phyloP scores from a whole-genome alignment of 2,797 vertebrate species.

The Catamblyrhynchus diadema region DNA sequence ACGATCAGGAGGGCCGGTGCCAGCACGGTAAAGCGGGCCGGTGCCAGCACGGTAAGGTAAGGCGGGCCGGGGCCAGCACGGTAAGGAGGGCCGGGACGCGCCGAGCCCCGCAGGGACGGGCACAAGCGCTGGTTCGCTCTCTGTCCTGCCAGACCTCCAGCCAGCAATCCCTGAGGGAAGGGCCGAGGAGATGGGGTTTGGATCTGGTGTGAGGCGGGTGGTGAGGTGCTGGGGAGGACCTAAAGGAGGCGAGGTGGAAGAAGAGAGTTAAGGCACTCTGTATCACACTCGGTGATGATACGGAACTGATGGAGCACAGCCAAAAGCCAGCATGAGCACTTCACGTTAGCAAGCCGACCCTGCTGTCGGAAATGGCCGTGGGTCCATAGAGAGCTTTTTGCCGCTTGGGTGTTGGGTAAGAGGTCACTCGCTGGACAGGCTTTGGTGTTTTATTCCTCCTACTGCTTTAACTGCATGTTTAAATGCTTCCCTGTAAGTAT shows the following conservation, averaged over 20 bases:
- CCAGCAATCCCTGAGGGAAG: accelerated
- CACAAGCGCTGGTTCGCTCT: accelerated
- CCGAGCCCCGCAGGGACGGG: not conserved
- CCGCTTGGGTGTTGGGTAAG: accelerated
- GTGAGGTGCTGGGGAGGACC: not conserved
- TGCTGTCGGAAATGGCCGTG: accelerated
- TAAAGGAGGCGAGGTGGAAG: accelerated
- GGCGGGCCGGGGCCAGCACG: too few species aligned
- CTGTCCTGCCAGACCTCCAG: accelerated
- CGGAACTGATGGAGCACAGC: accelerated
- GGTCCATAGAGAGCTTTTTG: not conserved
- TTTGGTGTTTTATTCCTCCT: not conserved
- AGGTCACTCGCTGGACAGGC: accelerated
- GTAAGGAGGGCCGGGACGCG: too few species aligned
- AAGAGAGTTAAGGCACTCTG: not conserved
- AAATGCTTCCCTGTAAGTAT: not conserved
- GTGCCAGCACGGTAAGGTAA: too few species aligned
- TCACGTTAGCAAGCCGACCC: accelerated
- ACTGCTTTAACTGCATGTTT: accelerated
- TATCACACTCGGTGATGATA: not conserved
- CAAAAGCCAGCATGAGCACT: not conserved
- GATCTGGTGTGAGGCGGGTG: accelerated
- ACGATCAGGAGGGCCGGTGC: too few species aligned
- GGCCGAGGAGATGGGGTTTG: accelerated
- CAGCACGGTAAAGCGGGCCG: too few species aligned